Evolutionary conservation across 2,113 vertebrate genomes (phyloP).

Genomic region (Suncus etruscus): DNA sequence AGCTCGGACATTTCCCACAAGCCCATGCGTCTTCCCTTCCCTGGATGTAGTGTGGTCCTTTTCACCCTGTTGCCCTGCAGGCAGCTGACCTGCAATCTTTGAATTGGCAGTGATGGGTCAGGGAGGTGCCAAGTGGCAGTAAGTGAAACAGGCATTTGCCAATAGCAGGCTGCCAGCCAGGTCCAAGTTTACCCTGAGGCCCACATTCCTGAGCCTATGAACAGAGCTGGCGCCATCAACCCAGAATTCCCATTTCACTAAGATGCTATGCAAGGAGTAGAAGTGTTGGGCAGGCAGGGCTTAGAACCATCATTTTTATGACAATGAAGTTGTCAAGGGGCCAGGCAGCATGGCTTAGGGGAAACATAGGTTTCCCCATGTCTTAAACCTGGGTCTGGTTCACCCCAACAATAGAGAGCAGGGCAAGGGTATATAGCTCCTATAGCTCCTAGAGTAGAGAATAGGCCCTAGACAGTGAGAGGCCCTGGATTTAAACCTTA

Average conservation of each 20-base stretch:
- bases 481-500: too few species aligned
- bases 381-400: too few species aligned
- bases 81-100: too few species aligned
- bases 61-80: too few species aligned
- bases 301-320: background rate
- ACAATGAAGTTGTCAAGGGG: too few species aligned
- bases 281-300: background rate
- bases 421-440: too few species aligned
- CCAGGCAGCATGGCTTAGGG: too few species aligned
- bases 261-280: background rate
- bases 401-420: too few species aligned
- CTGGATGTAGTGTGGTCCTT: background rate
- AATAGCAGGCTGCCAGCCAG: background rate
- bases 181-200: background rate
- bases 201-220: background rate
- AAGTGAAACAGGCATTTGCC: background rate
- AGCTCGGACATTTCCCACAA: background rate
- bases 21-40: background rate
- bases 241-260: background rate
- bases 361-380: too few species aligned
- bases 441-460: too few species aligned
- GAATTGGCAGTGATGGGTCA: background rate
- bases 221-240: background rate
- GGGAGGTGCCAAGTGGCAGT: background rate
- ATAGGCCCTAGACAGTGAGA: too few species aligned